These are phyloP conservation scores for Trichopoda pennipes DNA, from an alignment of 2,888 invertebrate genomes.

Conservation along the genomic window DNA sequence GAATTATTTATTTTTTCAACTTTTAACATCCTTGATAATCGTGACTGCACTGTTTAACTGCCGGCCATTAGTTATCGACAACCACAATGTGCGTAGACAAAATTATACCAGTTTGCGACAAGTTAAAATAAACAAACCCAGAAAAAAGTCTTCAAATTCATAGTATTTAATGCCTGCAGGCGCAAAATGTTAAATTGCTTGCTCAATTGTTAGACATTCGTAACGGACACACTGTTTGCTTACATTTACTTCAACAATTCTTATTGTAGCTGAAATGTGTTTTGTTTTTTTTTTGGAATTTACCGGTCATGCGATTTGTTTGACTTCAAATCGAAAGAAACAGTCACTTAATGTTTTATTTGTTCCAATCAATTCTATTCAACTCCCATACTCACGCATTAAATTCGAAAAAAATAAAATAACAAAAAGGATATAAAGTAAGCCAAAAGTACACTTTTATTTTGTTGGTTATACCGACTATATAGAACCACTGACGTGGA, in stretches of 20 bases:
- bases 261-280: neutral
- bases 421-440: neutral
- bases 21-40: conserved; percentile 52
- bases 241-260: neutral
- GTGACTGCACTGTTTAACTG: conserved; percentile 51
- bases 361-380: conserved; percentile 18
- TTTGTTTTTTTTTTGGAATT: conserved; percentile 7
- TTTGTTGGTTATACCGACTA: neutral
- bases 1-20: conserved; percentile 41
- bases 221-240: conserved; percentile 20
- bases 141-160: conserved; percentile 5
- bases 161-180: conserved; percentile 32
- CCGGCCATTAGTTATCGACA: conserved; percentile 45
- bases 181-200: conserved; percentile 60
- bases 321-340: conserved; percentile 32
- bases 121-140: conserved; percentile 14
- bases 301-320: conserved; percentile 33
- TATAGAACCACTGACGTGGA: neutral
- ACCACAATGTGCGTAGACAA: conserved; percentile 53
- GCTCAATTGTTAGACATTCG: conserved; percentile 62
- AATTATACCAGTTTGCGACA: conserved; percentile 40
- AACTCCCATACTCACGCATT: conserved; percentile 40
- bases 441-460: neutral
- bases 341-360: conserved; percentile 32
- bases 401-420: conserved; percentile 3